Base-by-base conservation (phyloP, 2,888 invertebrate species). In the Reticulitermes lucifugus region DNA sequence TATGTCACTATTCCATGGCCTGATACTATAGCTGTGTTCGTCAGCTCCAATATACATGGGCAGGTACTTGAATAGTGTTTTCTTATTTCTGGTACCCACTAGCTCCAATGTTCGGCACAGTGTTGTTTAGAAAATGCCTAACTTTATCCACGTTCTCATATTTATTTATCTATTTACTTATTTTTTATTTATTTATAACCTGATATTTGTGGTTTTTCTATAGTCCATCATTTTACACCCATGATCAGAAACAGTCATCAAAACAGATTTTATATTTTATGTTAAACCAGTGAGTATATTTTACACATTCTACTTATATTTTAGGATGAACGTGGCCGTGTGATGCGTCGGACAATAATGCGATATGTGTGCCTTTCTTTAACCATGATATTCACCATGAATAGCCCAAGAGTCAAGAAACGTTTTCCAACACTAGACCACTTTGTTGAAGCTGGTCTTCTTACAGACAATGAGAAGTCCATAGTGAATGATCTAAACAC, bases 371-470 rank as follows among this genome's bases (percentile, higher is more conserved):
- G 97, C 89, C 93, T 97, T 55, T 96, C 96, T 88, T 93, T 97
- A n/a, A 96, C 97, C 0, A 95, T 97, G 94, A 96, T 96, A 86
- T 93, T 97, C 88, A 94, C 96, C 70, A 96, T 96, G 93, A 96
- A 98, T 87, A 96, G 97, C 83, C 97, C 97, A 0, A 92, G 96
- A 79, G 98, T 98, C 43, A 97, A 97, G 90, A 97, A 97, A 90
- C 93, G 97, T 25, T 98, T 98, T 90, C 97, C 97, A 0, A 95
- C 96, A 0, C 91, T 97, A 85, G 94, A 95, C 87, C 96, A 97
- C 90, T 94, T 97, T 86, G 95, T 97, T 9, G 97, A 97, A 87
- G 96, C 97, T 12, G 97, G 97, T 88, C 91, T 98, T 73, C 91
- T 98, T 73, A 93, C 96, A 85, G 95, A 96, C 87, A 97, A 96